Evolutionary conservation across 2,113 vertebrate genomes (phyloP), one percentile per base, ranked within the genome.

Genomic region (Trichechus manatus): DNA sequence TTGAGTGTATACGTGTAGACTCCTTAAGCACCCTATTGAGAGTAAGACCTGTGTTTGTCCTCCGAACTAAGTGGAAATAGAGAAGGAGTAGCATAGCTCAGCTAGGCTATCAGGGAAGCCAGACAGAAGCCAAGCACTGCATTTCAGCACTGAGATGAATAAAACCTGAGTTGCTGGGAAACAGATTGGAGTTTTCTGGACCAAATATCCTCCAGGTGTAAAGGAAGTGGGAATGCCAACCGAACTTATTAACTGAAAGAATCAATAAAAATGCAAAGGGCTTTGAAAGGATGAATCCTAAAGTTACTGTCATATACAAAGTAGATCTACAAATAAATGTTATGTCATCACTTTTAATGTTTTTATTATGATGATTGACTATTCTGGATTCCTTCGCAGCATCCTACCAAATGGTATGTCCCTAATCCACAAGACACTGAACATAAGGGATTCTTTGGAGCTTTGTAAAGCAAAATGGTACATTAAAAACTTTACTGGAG

Each of bases 221-320:
- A 70, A 91, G 59, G 63, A 94, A 93, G 42, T 25, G 25, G 84
- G 36, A 81, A 56, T 47, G 79, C 15, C 95, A 95, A 74, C 33
- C 33, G 79, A 80, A 9, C 42, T 77, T 15, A 66, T 13, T 75
- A 36, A 74, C 33, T 68, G 13, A 77, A 74, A 66, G 64, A 68
- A 68, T 53, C 4, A 64, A 78, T 31, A 75, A 84, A 94, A 92
- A 90, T 1, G 0, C 85, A 64, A 85, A 89, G 33, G 25, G 20
- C n/a, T 89, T 86, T 15, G 44, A 74, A 74, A 72, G 6, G 19
- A 20, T 63, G 5, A 74, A 56, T 74, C 5, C 25, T 63, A 47
- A 80, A 36, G 29, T 85, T 42, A 25, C 2, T 29, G 31, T 22
- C 75, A 61, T 59, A 89, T 6, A 42, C 64, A 82, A 90, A 39